phyloP scores from a whole-genome alignment of 1,140 invertebrate genomes.

The Tetragnatha versicolor region DNA sequence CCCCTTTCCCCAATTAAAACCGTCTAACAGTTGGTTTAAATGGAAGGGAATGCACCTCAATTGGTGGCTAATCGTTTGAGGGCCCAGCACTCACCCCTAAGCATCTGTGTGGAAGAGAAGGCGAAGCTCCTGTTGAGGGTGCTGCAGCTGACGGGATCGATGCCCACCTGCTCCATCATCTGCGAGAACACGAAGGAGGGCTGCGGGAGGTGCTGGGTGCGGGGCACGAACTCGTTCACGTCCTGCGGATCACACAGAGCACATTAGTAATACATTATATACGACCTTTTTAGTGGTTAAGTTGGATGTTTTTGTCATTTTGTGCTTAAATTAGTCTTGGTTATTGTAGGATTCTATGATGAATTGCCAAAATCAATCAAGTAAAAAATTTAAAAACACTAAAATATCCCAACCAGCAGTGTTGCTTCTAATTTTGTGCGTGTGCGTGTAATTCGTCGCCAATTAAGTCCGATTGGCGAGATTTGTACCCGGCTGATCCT shows the following conservation, averaged over 20 bases:
- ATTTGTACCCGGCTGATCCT: too few relatives aligned
- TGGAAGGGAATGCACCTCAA: too few relatives aligned
- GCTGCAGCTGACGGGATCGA: conserved; percentile 72
- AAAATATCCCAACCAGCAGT: too few relatives aligned
- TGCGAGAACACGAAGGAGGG: conserved; percentile 71
- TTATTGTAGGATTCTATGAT: too few relatives aligned
- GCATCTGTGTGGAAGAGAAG: conserved; percentile 69
- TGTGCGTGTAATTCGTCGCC: too few relatives aligned
- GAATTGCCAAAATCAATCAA: too few relatives aligned
- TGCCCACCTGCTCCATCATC: conserved; percentile 73
- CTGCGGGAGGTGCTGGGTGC: conserved; percentile 71
- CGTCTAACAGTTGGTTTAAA: too few relatives aligned
- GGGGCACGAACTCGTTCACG: conserved; percentile 72
- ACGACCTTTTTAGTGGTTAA: neutral
- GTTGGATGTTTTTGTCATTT: neutral
- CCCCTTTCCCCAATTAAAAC: neutral
- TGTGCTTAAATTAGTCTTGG: too few relatives aligned
- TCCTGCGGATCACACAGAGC: conserved; percentile 62
- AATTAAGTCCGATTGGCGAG: too few relatives aligned
- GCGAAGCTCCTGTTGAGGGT: conserved; percentile 71
- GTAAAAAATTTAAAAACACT: too few relatives aligned
- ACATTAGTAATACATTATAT: neutral
- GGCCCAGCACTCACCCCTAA: conserved; percentile 58
- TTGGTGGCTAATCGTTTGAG: too few relatives aligned
- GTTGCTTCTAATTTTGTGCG: too few relatives aligned